Evolutionary conservation across 2,113 vertebrate species (phyloP).

Genomic region (Excalfactoria chinensis): DNA sequence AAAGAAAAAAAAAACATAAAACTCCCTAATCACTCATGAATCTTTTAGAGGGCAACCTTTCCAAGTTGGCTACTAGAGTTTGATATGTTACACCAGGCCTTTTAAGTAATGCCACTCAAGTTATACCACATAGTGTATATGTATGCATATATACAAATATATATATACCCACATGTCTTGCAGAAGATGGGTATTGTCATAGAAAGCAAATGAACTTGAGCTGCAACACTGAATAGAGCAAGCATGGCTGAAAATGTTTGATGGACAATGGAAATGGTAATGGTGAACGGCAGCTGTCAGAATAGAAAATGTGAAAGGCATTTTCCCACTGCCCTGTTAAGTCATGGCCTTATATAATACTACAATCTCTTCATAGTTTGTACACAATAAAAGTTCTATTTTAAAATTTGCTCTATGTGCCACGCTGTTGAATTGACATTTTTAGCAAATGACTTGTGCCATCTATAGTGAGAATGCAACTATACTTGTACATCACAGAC

Average conservation of each 20-base stretch:
- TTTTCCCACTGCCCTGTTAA: fast-evolving
- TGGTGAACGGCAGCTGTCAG: not conserved
- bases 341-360: not conserved
- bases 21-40: not conserved
- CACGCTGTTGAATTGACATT: fast-evolving
- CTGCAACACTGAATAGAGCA: not conserved
- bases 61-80: not conserved
- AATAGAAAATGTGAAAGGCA: not conserved
- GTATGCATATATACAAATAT: too few species aligned
- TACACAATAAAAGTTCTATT: not conserved
- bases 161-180: not conserved
- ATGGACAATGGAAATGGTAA: not conserved
- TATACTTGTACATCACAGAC: not conserved
- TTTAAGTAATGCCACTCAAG: not conserved
- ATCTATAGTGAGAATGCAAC: fast-evolving
- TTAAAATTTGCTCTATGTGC: not conserved
- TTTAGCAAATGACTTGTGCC: not conserved
- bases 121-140: not conserved
- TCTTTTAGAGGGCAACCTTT: not conserved
- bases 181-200: not conserved
- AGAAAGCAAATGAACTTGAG: not conserved
- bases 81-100: not conserved
- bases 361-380: not conserved
- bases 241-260: not conserved
- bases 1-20: not conserved